Evolutionary conservation across 2,113 vertebrate species (phyloP), one percentile per base, ranked within the genome.

Genomic region (Pholis gunnellus): DNA sequence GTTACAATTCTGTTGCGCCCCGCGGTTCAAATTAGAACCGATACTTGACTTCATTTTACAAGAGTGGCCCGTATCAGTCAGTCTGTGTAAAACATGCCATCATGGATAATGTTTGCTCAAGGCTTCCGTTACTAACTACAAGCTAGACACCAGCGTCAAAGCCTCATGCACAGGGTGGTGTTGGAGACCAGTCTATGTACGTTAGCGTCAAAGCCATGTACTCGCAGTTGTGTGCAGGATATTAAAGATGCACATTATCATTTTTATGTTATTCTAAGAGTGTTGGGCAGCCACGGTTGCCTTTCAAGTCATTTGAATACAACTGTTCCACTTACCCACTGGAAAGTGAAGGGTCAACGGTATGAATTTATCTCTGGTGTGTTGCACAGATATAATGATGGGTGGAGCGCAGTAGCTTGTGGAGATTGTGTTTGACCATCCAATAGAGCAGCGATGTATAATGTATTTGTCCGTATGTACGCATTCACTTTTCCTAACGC

Each of bases 311-410:
- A 84, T 84, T 68, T 73, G 50, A 83, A 75, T 88, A 17, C 70
- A 75, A 83, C 74, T 66, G 25, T 79, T 89, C 56, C 73, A 52
- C 61, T 73, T 78, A 86, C 79, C 60, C 65, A 70, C n/a, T 76
- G 66, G 65, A 75, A 83, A 82, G 69, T 29, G 66, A 84, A 72
- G 46, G 65, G 75, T 87, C 75, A 86, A 83, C 44, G 59, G 60
- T 69, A 61, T 77, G 46, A 6, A 79, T 89, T 85, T 84, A 70
- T 91, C 25, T 79, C 88, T 87, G 86, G 81, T 89, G 68, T 81
- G n/a, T 48, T 92, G 85, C 90, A 90, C 91, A 91, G 75, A 89
- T 91, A 87, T 93, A 92, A 93, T 91, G 88, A 91, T 82, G 77
- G 66, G 69, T 60, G 57, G 50, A 84, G 81, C 79, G 73, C 17